A percentile compares a stretch with the other conserved stretches of the same genome.
phyloP scores from a whole-genome alignment of 1,140 invertebrate genomes.

The Conus betulinus region DNA sequence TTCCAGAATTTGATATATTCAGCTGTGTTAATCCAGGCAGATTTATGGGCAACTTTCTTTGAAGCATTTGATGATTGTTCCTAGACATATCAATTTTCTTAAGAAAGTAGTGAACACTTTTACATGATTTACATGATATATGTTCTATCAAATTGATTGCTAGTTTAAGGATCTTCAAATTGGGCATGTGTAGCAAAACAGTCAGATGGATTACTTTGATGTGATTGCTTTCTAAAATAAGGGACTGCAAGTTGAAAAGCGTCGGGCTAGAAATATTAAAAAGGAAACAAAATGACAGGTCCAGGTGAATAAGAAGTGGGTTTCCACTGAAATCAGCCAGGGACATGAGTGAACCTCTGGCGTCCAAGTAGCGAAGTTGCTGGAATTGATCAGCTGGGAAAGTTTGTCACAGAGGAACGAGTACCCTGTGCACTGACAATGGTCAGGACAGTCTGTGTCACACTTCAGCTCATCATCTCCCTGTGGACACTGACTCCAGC shows the following conservation, averaged over 20 bases:
- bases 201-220: slow-evolving; percentile 11
- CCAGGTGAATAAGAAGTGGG: slow-evolving; percentile 12
- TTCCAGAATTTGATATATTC: not conserved
- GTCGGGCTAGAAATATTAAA: not conserved
- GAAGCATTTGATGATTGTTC: not conserved
- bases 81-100: not conserved
- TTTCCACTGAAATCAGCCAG: not conserved
- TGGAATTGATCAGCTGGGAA: not conserved
- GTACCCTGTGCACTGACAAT: slow-evolving; percentile 22
- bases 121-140: not conserved
- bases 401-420: not conserved
- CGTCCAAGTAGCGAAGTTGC: not conserved
- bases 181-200: not conserved
- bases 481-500: slow-evolving; percentile 34
- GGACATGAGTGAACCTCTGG: not conserved
- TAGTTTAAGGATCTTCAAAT: not conserved
- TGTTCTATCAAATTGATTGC: not conserved
- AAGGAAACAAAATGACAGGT: slow-evolving; percentile 18
- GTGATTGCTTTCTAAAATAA: slow-evolving; percentile 20
- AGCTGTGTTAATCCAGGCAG: not conserved
- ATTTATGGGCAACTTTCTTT: not conserved
- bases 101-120: not conserved
- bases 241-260: slow-evolving; percentile 1
- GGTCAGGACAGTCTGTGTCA: slow-evolving; percentile 19
- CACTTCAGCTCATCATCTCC: slow-evolving; percentile 37